phyloP scores from a whole-genome alignment of 30 jellyfish, hydroid and myxozoan genomes.

The Catostylus mosaicus region DNA sequence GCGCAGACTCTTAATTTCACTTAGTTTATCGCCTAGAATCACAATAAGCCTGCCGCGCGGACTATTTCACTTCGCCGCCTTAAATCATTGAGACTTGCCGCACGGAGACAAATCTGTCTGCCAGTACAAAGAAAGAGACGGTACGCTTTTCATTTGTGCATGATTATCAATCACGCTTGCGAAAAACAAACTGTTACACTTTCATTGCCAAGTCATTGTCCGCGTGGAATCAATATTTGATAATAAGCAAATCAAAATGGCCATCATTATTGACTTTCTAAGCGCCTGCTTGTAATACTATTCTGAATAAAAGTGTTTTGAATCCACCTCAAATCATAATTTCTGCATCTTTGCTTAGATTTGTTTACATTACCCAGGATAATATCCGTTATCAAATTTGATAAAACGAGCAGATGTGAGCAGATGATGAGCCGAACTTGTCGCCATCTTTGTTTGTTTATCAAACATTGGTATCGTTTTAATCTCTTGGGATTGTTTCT shows the following conservation, averaged over 20 bases:
- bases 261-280: neutral
- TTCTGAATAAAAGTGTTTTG: neutral
- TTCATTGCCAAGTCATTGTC: no score
- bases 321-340: neutral
- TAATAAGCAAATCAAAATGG: neutral
- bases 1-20: no score
- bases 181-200: no score
- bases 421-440: neutral
- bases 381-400: neutral
- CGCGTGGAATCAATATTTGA: neutral
- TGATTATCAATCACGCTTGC: no score
- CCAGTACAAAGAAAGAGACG: no score
- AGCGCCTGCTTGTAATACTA: neutral
- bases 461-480: neutral
- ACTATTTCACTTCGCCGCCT: no score
- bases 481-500: neutral
- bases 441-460: neutral
- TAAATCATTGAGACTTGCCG: no score
- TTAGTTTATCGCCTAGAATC: no score
- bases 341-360: neutral
- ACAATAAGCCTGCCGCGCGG: no score
- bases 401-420: neutral
- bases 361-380: neutral
- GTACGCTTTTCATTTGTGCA: no score
- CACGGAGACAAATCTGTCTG: no score